A percentile compares a stretch with the other conserved stretches of the same genome.
Evolutionary conservation across 2,113 vertebrate genomes (phyloP).

Genomic region (Xenopus laevis): DNA sequence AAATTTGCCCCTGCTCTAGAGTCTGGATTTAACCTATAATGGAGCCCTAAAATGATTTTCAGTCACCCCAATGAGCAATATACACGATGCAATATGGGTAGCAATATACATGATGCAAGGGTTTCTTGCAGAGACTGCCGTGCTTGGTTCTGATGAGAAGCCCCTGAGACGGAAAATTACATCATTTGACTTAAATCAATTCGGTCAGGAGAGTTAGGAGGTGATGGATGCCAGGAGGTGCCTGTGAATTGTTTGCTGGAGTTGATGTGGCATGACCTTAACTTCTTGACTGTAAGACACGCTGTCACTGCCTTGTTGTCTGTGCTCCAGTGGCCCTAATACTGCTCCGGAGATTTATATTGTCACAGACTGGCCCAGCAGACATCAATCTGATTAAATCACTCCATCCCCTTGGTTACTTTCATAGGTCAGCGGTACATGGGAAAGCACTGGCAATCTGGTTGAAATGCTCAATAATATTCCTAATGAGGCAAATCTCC

Average conservation of each 20-base stretch:
- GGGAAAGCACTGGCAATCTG: too few relatives aligned
- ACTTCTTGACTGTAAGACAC: constrained; percentile 23
- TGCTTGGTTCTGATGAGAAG: too few relatives aligned
- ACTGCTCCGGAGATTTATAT: constrained; percentile 14
- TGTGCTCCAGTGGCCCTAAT: constrained; percentile 36
- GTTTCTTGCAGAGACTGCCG: too few relatives aligned
- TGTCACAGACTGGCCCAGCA: constrained; percentile 18
- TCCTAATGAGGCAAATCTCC: too few relatives aligned
- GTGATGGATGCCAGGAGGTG: constrained; percentile 59
- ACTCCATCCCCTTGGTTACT: neutral
- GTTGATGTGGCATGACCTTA: constrained; percentile 55
- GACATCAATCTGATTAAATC: constrained; percentile 35
- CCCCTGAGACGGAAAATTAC: constrained; percentile 36
- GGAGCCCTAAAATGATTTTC: too few relatives aligned
- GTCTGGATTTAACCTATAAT: too few relatives aligned
- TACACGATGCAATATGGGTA: too few relatives aligned
- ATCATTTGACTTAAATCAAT: constrained; percentile 54
- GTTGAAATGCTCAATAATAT: too few relatives aligned
- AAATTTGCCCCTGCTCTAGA: too few relatives aligned
- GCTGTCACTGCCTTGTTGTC: constrained; percentile 34
- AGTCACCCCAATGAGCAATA: too few relatives aligned
- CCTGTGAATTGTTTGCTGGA: constrained; percentile 60
- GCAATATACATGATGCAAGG: too few relatives aligned
- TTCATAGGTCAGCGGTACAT: too few relatives aligned
- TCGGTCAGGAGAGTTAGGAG: constrained; percentile 52